Percentiles rank a stretch among this genome's conserved stretches.
phyloP scores from a whole-genome alignment of 37 sponge, comb jelly and placozoan species.

The Petrosia ficiformis region DNA sequence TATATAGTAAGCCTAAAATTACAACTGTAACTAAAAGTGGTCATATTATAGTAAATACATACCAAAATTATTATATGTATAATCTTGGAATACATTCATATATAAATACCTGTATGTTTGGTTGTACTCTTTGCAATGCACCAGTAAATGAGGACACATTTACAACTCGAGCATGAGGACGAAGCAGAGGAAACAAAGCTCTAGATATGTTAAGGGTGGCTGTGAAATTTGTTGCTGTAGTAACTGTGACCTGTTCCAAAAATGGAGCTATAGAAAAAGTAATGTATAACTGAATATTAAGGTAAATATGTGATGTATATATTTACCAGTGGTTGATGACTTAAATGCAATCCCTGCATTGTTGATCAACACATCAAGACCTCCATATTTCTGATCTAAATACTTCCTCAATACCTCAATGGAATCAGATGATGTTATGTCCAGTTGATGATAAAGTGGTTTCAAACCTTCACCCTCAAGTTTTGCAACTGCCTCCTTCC shows the following conservation, averaged over 20 bases:
- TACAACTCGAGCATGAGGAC: conserved; percentile 68
- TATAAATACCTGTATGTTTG: background rate
- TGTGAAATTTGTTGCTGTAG: conserved; percentile 70
- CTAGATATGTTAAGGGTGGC: conserved; percentile 71
- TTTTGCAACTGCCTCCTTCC: conserved; percentile 51
- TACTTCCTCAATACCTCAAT: conserved; percentile 37
- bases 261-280: conserved; percentile 78
- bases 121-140: background rate
- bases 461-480: conserved; percentile 69
- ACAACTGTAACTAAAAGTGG: too few species aligned
- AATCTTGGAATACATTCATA: too few species aligned
- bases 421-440: conserved; percentile 68
- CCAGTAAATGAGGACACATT: conserved; percentile 67
- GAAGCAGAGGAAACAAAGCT: conserved; percentile 69
- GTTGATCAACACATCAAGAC: conserved; percentile 81
- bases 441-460: conserved; percentile 81
- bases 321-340: conserved; percentile 17
- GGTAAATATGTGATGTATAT: too few species aligned
- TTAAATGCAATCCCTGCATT: conserved; percentile 86
- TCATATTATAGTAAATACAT: too few species aligned
- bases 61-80: too few species aligned
- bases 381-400: conserved; percentile 67
- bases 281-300: too few species aligned
- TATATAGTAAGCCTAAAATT: too few species aligned
- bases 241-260: conserved; percentile 75